phyloP scores from a whole-genome alignment of 1,140 invertebrate species.

The Araneus ventricosus region DNA sequence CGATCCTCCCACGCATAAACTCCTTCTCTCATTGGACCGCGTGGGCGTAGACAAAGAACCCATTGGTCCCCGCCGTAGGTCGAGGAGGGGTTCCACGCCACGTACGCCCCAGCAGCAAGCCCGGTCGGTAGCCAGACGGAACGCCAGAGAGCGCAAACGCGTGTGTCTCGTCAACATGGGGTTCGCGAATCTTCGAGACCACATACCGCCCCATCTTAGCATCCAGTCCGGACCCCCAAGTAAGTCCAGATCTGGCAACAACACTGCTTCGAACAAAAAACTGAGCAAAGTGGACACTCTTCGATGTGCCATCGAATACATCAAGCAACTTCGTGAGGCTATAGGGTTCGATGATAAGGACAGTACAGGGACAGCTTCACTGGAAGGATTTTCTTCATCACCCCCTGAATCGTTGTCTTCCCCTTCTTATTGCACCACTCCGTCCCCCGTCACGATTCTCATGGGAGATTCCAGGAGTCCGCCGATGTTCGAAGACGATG shows the following conservation, averaged over 20 bases:
- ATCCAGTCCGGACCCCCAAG: conserved; percentile 77
- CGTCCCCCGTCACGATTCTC: conserved; percentile 47
- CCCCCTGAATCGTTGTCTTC: conserved; percentile 40
- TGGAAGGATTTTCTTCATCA: conserved; percentile 38
- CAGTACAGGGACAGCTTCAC: conserved; percentile 34
- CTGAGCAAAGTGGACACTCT: conserved; percentile 96
- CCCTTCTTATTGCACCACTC: conserved; percentile 45
- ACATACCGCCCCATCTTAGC: conserved; percentile 70
- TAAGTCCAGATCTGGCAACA: conserved; percentile 69
- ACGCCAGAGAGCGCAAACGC: conserved; percentile 81
- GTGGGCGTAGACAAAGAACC: conserved; percentile 49
- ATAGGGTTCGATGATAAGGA: conserved; percentile 82
- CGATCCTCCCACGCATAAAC: conserved; percentile 59
- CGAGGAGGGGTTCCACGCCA: conserved; percentile 45
- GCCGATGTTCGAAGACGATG: conserved; percentile 17
- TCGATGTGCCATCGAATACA: conserved; percentile 95
- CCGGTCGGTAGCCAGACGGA: conserved; percentile 79
- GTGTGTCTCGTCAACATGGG: conserved; percentile 80
- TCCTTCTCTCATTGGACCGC: conserved; percentile 59
- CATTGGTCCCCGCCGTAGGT: conserved; percentile 51
- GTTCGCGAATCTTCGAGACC: conserved; percentile 75
- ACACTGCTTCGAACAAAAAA: conserved; percentile 88
- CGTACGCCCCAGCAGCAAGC: conserved; percentile 75
- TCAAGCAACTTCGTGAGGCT: conserved; percentile 87
- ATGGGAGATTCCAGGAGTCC: conserved; percentile 16